phyloP scores from a whole-genome alignment of 2,888 invertebrate genomes.

The Calephelis perditalis region DNA sequence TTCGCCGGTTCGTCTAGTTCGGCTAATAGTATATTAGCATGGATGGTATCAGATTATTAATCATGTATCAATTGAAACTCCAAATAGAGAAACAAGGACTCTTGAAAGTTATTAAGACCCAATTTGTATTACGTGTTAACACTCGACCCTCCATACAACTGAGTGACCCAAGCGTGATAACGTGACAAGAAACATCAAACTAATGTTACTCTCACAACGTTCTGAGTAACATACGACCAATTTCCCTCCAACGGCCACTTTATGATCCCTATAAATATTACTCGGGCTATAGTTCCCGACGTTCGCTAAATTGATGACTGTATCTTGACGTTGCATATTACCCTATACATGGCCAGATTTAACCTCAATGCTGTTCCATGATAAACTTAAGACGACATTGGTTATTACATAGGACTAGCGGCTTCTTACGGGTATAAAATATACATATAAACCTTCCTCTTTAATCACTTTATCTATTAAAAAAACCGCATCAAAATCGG shows the following conservation, averaged over 20 bases:
- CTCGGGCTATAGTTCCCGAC: conserved; percentile 5
- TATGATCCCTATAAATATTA: conserved; percentile 11
- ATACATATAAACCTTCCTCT: too few species aligned
- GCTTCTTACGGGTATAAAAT: too few species aligned
- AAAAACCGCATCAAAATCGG: too few species aligned
- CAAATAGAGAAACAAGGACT: neutral
- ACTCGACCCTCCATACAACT: neutral
- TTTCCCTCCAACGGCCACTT: conserved; percentile 4
- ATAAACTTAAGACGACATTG: too few species aligned
- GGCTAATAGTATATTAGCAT: too few species aligned
- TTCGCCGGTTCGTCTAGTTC: too few species aligned
- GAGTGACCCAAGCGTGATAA: neutral
- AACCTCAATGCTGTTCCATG: too few species aligned
- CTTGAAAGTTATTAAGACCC: neutral
- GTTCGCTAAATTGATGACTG: conserved; percentile 5
- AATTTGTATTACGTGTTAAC: conserved; percentile 8
- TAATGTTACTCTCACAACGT: conserved; percentile 2
- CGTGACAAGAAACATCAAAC: conserved; percentile 9
- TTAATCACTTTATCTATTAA: too few species aligned
- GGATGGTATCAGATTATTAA: too few species aligned
- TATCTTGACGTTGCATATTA: neutral
- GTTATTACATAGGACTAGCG: too few species aligned
- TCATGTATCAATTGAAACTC: neutral
- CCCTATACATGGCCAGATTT: neutral
- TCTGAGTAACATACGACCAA: conserved; percentile 9